Evolutionary conservation across 2,888 invertebrate genomes (phyloP).

Genomic region (Fragum whitleyi): DNA sequence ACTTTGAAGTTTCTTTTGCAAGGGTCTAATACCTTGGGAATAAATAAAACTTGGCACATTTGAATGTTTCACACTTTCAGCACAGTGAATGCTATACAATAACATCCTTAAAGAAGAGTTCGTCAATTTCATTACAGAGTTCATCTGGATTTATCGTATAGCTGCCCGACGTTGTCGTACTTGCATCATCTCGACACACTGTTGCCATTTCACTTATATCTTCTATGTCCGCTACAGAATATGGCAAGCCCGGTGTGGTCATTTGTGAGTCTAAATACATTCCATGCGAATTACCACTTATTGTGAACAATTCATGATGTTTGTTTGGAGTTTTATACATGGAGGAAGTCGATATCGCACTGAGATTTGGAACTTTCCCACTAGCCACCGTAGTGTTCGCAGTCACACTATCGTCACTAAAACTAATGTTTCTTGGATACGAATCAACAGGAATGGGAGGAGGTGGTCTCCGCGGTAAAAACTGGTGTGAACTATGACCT

Average conservation of each 20-base stretch:
- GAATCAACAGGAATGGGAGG: constrained; percentile 49
- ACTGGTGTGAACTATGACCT: constrained; percentile 25
- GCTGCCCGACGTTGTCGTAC: constrained; percentile 82
- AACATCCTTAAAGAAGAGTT: constrained; percentile 82
- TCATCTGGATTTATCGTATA: constrained; percentile 83
- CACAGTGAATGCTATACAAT: constrained; percentile 66
- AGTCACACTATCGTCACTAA: constrained; percentile 80
- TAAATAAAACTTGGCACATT: constrained; percentile 38
- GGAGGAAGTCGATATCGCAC: constrained; percentile 29
- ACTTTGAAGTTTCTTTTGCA: not conserved
- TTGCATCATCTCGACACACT: constrained; percentile 74
- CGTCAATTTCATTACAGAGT: constrained; percentile 82
- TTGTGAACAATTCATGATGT: constrained; percentile 60
- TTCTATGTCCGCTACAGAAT: constrained; percentile 77
- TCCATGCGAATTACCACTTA: constrained; percentile 57
- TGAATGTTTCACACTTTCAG: constrained; percentile 20
- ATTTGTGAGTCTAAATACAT: constrained; percentile 68
- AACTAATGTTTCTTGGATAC: constrained; percentile 77
- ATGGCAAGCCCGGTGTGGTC: constrained; percentile 70
- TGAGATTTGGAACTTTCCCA: constrained; percentile 34
- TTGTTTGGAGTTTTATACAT: constrained; percentile 57
- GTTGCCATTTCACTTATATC: constrained; percentile 71
- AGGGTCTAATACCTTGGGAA: not conserved
- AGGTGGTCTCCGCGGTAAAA: constrained; percentile 58
- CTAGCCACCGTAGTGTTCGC: constrained; percentile 69